Base-by-base conservation (phyloP, 2,797 vertebrate species). In the Craterocephalus amniculus region DNA sequence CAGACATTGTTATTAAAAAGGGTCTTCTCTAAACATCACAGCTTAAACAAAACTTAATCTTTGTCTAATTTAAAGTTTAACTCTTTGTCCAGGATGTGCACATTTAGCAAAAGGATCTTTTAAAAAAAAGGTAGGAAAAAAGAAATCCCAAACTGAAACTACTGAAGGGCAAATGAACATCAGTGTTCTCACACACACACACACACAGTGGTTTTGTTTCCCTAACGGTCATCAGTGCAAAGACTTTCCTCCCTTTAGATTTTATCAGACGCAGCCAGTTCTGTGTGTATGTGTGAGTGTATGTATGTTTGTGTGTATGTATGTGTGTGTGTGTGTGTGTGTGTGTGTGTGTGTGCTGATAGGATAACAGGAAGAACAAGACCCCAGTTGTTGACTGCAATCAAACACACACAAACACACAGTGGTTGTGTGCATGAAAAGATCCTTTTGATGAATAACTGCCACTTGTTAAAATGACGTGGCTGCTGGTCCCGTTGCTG, bases 381-480 rank as follows among this genome's bases (percentile, higher is more conserved):
- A 72, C 55, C 63, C 36, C 56, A 6, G 59, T 81, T 85, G 79
- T 87, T 76, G 22, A 64, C 51, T 12, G 26, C 69, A 70, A 27
- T 58, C 10, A 68, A 76, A 79, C 70, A 81, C 73, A 86, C 70
- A 78, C 69, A n/a, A 52, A 49, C 22, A 58, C 67, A 66, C 59
- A 74, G 62, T 63, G 35, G 52, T 64, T 54, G 65, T 59, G 66
- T 38, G 51, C 40, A 45, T 45, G 72, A 76, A 82, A 51, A 65
- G 48, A 59, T 40, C 58, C 58, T 64, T 83, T 81, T 75, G 72
- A 78, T 65, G 67, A 86, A 52, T 83, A 79, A 88, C 86, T 88
- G 83, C 68, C 70, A 68, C 62, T 67, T 63, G 70, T 79, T 4
- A 84, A 64, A 89, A 74, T n/a, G 45, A 65, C 70, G 43, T 61